phyloP scores from a whole-genome alignment of 2,797 vertebrate genomes.

The Dallia pectoralis region DNA sequence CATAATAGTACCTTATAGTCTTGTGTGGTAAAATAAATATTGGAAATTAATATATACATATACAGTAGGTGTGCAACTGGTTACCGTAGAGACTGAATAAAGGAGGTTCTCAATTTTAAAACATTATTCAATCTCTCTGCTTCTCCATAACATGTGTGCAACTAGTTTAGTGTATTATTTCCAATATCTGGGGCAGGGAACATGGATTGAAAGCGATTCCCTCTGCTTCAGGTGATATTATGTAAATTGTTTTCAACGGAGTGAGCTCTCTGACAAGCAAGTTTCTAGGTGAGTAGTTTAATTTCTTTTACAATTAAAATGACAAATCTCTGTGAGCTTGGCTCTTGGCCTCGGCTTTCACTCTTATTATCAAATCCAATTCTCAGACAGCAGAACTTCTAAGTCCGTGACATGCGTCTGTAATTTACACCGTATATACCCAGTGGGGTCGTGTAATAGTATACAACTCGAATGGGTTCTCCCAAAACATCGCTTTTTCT shows the following conservation, averaged over 20 bases:
- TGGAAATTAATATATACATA: not conserved
- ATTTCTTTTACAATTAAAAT: slow-evolving; percentile 1
- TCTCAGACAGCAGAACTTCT: not conserved
- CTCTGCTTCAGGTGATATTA: slow-evolving; percentile 3
- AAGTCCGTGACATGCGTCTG: not conserved
- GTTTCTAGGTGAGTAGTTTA: not conserved
- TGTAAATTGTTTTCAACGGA: slow-evolving; percentile 12
- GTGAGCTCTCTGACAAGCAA: not conserved
- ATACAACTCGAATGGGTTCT: too few relatives aligned
- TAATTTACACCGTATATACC: not conserved
- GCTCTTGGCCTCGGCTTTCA: not conserved
- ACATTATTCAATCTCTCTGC: not conserved
- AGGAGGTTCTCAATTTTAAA: not conserved
- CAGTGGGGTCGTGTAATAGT: too few relatives aligned
- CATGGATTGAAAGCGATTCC: not conserved
- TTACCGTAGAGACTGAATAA: not conserved
- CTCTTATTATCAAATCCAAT: slow-evolving; percentile 1
- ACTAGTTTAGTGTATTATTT: not conserved
- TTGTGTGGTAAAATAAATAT: not conserved
- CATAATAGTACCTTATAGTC: not conserved
- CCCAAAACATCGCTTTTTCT: too few relatives aligned
- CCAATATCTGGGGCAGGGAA: not conserved
- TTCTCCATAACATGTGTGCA: not conserved
- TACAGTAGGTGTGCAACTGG: not conserved
- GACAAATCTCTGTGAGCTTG: slow-evolving; percentile 4